Percentiles rank a stretch among this genome's conserved stretches.
Conservation (phyloP, 2,797 vertebrate species). For the Ispidina picta region DNA sequence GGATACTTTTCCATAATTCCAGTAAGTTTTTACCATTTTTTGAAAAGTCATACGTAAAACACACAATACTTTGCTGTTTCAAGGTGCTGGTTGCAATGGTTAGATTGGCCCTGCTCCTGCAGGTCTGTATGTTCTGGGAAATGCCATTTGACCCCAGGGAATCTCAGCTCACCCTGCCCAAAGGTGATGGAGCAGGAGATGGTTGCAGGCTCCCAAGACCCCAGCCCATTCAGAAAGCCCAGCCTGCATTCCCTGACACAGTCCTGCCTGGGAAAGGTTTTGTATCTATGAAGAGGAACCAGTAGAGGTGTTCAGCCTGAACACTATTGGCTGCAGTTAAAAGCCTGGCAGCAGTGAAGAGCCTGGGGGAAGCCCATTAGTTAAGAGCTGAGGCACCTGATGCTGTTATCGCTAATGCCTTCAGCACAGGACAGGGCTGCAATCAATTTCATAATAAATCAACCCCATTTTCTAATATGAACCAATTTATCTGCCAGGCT, state of each 20-base stretch:
- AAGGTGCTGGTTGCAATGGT: neutral
- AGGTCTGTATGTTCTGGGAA: neutral
- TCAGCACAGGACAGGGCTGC: constrained; percentile 1
- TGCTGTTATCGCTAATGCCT: constrained; percentile 48
- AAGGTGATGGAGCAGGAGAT: neutral
- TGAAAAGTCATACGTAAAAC: neutral
- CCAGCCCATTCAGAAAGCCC: neutral
- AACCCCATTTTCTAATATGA: constrained; percentile 54
- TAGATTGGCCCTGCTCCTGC: fast-evolving
- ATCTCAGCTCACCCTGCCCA: neutral
- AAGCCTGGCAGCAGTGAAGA: neutral
- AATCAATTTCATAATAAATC: constrained; percentile 69
- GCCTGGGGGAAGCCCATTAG: constrained; percentile 44
- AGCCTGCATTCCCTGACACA: neutral
- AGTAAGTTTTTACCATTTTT: neutral
- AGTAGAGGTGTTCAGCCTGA: neutral
- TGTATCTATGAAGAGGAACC: neutral
- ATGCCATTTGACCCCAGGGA: neutral
- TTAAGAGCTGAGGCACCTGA: constrained; percentile 18
- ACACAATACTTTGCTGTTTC: neutral
- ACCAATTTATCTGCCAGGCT: constrained; percentile 53
- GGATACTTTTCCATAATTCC: neutral
- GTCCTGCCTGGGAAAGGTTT: neutral
- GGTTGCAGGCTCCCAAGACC: neutral
- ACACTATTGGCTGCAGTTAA: neutral